Evolutionary conservation across 1,140 invertebrate genomes (phyloP), one percentile per base, ranked within the genome.

Genomic region (Pogonomyrmex barbatus): DNA sequence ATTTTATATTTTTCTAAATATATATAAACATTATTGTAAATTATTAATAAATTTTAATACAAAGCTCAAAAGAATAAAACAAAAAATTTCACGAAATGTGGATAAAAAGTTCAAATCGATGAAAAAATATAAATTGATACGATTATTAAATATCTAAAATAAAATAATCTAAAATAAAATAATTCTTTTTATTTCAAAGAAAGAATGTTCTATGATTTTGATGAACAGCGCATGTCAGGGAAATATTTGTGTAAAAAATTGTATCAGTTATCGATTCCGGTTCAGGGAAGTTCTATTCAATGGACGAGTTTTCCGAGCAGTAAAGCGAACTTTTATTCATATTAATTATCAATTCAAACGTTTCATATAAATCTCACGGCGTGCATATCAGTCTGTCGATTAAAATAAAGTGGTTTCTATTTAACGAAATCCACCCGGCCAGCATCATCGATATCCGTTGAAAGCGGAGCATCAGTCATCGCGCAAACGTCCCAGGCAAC

Each of bases 401-500:
- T 82, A 33, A 58, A 56, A 71, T 39, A 50, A 65, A 17, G 56
- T 50, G 50, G 14, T 52, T 47, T 77, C 54, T 82, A 45, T 82
- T 82, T 82, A 82, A 71, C 42, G 24, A 45, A 82, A 82, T 47
- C 67, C 30, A 58, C 6, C 17, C 39, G 30, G 14, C 24, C 24
- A 67, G 42, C 24, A 73, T 47, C 67, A 45, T 12, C 42, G 52
- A 82, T 73, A 82, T 82, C 52, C 30, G 39, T 5, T 52, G 67
- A 81, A 86, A 77, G 83, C 87, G 65, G 58, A 73, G 42, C 65
- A 75, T 58, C 60, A 42, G 39, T 8, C 45, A 52, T 84, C 33
- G 56, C 42, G 33, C 85, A 36, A 81, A 86, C 60, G 68, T 70
- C 73, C 75, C 54, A 54, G 71, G 70, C 62, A 88, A 85, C 82